Evolutionary conservation across 2,888 invertebrate species (phyloP).

Genomic region (Rhamphomyia laevipes): DNA sequence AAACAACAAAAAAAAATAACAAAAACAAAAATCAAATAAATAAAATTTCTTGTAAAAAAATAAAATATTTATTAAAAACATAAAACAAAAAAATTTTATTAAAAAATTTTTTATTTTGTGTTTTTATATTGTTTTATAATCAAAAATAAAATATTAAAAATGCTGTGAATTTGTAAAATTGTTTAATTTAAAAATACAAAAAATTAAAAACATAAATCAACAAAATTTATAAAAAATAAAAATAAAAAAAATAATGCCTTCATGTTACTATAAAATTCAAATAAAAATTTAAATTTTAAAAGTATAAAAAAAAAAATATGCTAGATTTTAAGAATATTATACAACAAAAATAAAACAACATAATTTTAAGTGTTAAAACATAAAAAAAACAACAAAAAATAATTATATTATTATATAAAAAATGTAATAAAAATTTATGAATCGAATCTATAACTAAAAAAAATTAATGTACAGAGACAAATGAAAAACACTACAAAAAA

Average conservation of each 20-base stretch:
- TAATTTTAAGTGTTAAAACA: neutral
- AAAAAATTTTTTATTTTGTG: neutral
- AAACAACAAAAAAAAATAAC: no score
- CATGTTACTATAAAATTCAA: neutral
- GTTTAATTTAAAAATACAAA: neutral
- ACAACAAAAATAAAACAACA: neutral
- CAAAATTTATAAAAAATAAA: neutral
- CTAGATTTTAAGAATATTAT: neutral
- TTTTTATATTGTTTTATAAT: no score
- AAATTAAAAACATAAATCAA: neutral
- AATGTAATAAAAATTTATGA: neutral
- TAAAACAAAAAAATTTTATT: neutral
- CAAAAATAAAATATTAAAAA: neutral
- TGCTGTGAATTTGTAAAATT: constrained; percentile 1
- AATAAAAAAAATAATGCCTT: neutral
- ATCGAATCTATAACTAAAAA: neutral
- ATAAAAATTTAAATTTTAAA: neutral
- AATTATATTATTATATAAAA: neutral
- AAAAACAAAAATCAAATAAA: no score
- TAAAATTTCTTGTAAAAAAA: no score
- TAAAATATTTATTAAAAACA: neutral
- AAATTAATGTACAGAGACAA: no score
- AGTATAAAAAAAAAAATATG: neutral
- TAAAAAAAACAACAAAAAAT: neutral
- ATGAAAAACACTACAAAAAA: no score